A percentile compares a stretch with the other conserved stretches of the same genome.
These are phyloP conservation scores for Gymnoscelis rufifasciata DNA, from an alignment of 2,888 invertebrate species.

Conservation along the genomic window DNA sequence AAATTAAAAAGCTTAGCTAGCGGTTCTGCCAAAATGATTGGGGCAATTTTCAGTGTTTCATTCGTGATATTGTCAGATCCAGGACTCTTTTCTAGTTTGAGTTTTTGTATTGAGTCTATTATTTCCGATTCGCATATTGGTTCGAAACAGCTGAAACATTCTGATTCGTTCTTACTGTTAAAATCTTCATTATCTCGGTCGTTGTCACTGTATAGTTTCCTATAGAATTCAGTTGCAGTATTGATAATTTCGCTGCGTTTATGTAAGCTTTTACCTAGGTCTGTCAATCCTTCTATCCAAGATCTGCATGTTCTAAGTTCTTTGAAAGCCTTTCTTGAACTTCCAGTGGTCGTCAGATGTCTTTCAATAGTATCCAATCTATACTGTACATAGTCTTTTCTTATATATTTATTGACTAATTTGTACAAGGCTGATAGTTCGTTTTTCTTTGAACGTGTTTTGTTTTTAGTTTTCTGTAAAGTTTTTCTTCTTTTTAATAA, in stretches of 20 bases:
- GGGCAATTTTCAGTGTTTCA: background rate
- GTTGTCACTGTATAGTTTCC: background rate
- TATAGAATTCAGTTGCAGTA: background rate
- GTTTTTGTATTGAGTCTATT: conserved; percentile 4
- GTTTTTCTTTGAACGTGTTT: conserved; percentile 9
- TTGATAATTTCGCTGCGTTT: background rate
- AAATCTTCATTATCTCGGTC: background rate
- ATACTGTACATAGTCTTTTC: conserved; percentile 9
- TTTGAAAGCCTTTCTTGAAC: conserved; percentile 15
- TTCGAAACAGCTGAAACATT: background rate
- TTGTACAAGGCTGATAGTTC: conserved; percentile 13
- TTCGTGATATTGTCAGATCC: conserved; percentile 2
- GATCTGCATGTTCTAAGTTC: conserved; percentile 4
- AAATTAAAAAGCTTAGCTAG: background rate
- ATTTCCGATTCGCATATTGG: background rate
- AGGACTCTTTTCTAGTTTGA: conserved; percentile 4
- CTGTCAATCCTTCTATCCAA: conserved; percentile 4
- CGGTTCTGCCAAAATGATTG: background rate
- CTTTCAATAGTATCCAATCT: conserved; percentile 7
- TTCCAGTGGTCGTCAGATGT: conserved; percentile 6
- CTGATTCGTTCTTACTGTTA: background rate
- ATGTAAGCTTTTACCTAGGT: background rate
- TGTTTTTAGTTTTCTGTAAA: conserved; percentile 11
- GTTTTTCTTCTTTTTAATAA: conserved; percentile 10
- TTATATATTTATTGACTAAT: too few species aligned